These are phyloP conservation scores for Pseudoips prasinana DNA, from an alignment of 2,888 invertebrate genomes.

Conservation along the genomic window DNA sequence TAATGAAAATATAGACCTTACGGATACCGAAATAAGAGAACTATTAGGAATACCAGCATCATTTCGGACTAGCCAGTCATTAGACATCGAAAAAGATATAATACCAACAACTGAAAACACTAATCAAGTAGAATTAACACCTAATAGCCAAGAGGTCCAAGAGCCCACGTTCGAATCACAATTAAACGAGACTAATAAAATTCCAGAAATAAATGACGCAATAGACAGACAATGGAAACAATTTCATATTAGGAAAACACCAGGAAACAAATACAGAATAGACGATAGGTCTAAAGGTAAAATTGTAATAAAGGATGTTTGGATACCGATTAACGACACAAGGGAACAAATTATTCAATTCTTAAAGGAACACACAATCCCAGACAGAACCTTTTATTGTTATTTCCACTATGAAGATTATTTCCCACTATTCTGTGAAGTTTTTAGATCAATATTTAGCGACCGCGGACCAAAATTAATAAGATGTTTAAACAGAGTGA, in stretches of 20 bases:
- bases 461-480: slow-evolving; percentile 24
- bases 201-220: slow-evolving; percentile 23
- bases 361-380: slow-evolving; percentile 8
- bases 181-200: slow-evolving; percentile 2
- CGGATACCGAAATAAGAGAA: slow-evolving; percentile 8
- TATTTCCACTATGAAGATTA: slow-evolving; percentile 8
- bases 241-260: slow-evolving; percentile 27
- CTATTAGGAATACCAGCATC: slow-evolving; percentile 11
- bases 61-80: too few relatives aligned
- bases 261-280: slow-evolving; percentile 21
- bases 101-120: too few relatives aligned
- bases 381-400: slow-evolving; percentile 5
- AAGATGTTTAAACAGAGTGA: slow-evolving; percentile 18
- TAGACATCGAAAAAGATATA: too few relatives aligned
- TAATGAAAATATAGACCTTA: not conserved
- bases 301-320: slow-evolving; percentile 6
- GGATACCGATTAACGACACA: slow-evolving; percentile 10
- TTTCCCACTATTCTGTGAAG: slow-evolving; percentile 4
- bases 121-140: too few relatives aligned
- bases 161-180: not conserved
- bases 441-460: slow-evolving; percentile 24
- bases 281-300: slow-evolving; percentile 22
- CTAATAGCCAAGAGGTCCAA: slow-evolving; percentile 5
- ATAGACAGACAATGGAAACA: slow-evolving; percentile 34
- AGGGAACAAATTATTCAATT: slow-evolving; percentile 23